Conservation (phyloP, 2,113 vertebrate species). For the Charadrius vociferus region DNA sequence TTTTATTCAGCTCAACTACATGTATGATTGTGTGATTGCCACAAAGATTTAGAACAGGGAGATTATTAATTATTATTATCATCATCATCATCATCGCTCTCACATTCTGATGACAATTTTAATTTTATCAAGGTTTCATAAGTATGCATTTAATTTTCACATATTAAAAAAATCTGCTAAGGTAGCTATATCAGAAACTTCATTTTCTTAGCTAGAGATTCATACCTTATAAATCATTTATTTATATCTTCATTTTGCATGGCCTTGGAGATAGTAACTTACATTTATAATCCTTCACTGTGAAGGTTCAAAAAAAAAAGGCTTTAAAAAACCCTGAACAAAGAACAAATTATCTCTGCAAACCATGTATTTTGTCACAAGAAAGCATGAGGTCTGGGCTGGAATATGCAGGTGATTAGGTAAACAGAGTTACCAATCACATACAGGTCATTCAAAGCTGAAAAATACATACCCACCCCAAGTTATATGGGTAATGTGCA, state of each 20-base stretch:
- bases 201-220: not conserved
- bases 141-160: not conserved
- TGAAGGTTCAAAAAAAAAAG: not conserved
- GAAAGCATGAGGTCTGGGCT: not conserved
- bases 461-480: not conserved
- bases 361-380: not conserved
- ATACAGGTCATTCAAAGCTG: not conserved
- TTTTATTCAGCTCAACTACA: not conserved
- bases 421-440: not conserved
- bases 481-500: not conserved
- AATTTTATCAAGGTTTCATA: not conserved
- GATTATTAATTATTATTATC: not conserved
- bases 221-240: not conserved
- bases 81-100: not conserved
- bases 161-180: not conserved
- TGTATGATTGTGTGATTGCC: fast-evolving
- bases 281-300: not conserved
- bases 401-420: not conserved
- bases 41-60: not conserved
- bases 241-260: not conserved
- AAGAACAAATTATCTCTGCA: not conserved
- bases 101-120: not conserved
- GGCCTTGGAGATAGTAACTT: not conserved
- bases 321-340: not conserved
- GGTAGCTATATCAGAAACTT: not conserved